phyloP scores from a whole-genome alignment of 2,113 vertebrate genomes.

The Microcebus murinus region DNA sequence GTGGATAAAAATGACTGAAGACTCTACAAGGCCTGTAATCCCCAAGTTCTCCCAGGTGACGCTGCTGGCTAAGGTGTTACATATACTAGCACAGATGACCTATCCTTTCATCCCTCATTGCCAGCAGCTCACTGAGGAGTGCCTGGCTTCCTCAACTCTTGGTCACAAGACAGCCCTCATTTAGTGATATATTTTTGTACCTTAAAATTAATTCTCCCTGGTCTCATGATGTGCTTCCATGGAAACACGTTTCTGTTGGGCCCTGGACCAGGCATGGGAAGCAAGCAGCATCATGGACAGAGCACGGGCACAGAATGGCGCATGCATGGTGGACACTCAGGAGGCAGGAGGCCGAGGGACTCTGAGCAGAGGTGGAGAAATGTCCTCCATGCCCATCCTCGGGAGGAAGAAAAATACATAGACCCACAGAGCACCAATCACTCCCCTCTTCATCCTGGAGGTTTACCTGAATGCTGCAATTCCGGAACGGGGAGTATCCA shows the following conservation, averaged over 20 bases:
- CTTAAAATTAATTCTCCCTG: neutral
- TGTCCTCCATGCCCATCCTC: neutral
- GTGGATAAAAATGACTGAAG: neutral
- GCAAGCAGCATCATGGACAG: neutral
- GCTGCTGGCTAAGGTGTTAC: neutral
- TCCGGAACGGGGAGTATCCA: slow-evolving; percentile 90
- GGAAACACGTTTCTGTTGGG: neutral
- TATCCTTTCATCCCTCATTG: neutral
- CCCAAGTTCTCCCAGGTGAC: neutral
- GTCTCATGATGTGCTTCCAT: neutral
- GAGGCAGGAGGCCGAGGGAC: neutral
- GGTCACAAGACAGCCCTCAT: neutral
- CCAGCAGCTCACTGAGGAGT: neutral
- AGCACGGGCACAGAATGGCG: rapidly evolving
- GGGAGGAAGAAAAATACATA: neutral
- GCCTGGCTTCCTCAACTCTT: neutral
- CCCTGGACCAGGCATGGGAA: neutral
- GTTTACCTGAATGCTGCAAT: slow-evolving; percentile 90
- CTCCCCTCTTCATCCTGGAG: neutral
- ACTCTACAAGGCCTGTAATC: neutral
- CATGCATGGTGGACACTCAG: rapidly evolving
- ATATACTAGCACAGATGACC: neutral
- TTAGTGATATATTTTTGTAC: neutral
- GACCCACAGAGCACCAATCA: neutral
- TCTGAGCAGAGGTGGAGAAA: neutral